A percentile compares a stretch with the other conserved stretches of the same genome.
Evolutionary conservation across 2,888 invertebrate genomes (phyloP).

Genomic region (Cacoxenus indagator): DNA sequence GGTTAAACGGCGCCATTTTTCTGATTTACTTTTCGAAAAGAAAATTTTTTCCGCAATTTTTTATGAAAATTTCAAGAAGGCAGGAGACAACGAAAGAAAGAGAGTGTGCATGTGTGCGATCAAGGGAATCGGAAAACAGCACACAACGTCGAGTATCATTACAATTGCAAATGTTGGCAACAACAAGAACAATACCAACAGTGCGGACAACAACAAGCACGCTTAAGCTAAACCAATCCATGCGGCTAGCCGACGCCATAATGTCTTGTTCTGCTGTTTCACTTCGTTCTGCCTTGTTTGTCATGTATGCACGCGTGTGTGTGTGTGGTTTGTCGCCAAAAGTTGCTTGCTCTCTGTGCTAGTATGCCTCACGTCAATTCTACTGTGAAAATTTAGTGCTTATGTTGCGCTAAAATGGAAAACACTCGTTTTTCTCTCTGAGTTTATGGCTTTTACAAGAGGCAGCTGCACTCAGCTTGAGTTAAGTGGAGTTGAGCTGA

Average conservation of each 20-base stretch:
- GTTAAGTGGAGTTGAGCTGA: not conserved
- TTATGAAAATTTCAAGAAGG: no score
- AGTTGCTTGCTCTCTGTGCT: conserved; percentile 37
- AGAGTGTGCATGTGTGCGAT: not conserved
- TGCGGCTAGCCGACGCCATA: not conserved
- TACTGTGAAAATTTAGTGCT: conserved; percentile 9
- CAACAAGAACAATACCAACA: conserved; percentile 7
- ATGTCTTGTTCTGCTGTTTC: conserved; percentile 26
- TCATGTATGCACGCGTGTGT: conserved; percentile 26
- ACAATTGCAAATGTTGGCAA: conserved; percentile 60
- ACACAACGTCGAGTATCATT: conserved; percentile 35
- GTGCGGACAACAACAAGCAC: conserved; percentile 8
- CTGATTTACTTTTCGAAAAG: no score
- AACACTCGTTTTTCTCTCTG: not conserved
- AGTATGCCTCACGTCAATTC: not conserved
- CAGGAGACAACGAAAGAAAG: not conserved
- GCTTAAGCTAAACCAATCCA: not conserved
- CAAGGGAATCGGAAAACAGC: not conserved
- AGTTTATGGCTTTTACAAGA: conserved; percentile 16
- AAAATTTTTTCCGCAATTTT: no score
- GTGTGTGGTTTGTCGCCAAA: conserved; percentile 39
- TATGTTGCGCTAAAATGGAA: conserved; percentile 17
- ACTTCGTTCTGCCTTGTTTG: conserved; percentile 16
- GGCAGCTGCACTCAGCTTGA: not conserved
- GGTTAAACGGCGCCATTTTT: no score